phyloP scores from a whole-genome alignment of 2,888 invertebrate genomes.

The Lepidocyrtinus sp. region DNA sequence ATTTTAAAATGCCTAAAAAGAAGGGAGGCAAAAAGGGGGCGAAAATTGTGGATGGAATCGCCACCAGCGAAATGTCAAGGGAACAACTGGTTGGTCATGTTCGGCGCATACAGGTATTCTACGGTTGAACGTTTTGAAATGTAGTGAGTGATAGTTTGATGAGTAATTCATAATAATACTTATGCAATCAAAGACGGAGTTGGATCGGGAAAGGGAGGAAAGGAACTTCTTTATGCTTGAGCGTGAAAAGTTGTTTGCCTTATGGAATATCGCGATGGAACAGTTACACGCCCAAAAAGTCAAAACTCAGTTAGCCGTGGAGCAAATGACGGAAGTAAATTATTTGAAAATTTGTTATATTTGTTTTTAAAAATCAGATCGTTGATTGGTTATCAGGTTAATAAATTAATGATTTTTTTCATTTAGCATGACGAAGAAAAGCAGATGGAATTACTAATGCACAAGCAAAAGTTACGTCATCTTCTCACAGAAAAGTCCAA shows the following conservation, averaged over 20 bases:
- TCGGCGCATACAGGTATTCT: conserved; percentile 82
- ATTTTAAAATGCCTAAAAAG: conserved; percentile 71
- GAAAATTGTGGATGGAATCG: conserved; percentile 84
- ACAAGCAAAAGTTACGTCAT: conserved; percentile 81
- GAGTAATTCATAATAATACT: background rate
- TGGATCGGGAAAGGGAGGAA: conserved; percentile 95
- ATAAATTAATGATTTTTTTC: conserved; percentile 7
- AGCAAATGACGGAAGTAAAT: conserved; percentile 65
- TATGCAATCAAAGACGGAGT: conserved; percentile 75
- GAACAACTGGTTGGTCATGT: conserved; percentile 94
- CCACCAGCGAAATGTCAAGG: conserved; percentile 92
- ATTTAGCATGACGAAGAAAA: conserved; percentile 86
- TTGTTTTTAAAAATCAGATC: too few species aligned
- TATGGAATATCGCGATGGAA: conserved; percentile 95
- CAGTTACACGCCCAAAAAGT: conserved; percentile 84
- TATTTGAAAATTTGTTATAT: too few species aligned
- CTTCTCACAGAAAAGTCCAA: conserved; percentile 66
- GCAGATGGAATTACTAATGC: conserved; percentile 88
- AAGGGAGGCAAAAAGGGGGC: conserved; percentile 71
- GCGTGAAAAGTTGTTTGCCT: conserved; percentile 92
- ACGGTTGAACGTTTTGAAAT: too few species aligned
- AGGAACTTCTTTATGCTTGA: conserved; percentile 96
- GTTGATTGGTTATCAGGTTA: too few species aligned
- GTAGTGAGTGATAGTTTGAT: background rate
- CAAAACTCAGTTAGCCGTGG: conserved; percentile 75